Evolutionary conservation across 2,888 invertebrate genomes (phyloP).

Genomic region (Melipona bicolor): DNA sequence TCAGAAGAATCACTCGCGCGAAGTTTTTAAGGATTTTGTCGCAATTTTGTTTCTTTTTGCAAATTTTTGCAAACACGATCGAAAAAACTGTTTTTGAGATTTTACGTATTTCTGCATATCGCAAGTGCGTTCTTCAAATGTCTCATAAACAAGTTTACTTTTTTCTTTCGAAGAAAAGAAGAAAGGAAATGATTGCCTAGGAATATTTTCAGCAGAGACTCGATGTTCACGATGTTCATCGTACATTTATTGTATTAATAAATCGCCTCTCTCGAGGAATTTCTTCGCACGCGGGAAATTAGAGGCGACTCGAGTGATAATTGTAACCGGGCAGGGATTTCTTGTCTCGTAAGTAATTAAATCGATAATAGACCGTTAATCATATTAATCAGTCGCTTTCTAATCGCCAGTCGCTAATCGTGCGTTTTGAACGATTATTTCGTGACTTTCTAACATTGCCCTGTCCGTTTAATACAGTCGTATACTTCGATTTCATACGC

Average conservation of each 20-base stretch:
- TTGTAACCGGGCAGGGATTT: neutral
- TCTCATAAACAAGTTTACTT: no score
- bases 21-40: no score
- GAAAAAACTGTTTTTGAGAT: no score
- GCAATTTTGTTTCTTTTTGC: neutral
- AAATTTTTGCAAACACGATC: neutral
- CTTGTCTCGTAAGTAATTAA: neutral
- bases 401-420: constrained; percentile 1
- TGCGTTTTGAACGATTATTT: neutral
- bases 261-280: neutral
- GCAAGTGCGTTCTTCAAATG: no score
- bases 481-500: neutral
- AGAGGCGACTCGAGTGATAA: neutral
- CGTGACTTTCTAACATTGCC: neutral
- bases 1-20: no score
- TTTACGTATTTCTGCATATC: no score
- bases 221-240: no score
- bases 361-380: constrained; percentile 1
- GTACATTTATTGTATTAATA: neutral
- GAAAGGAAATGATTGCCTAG: no score
- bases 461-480: neutral
- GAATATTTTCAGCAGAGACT: no score
- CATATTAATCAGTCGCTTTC: constrained; percentile 10
- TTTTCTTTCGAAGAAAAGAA: no score
- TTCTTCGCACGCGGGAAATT: neutral